Conservation (phyloP, 2,113 vertebrate species). For the Cynopterus brachyotis region DNA sequence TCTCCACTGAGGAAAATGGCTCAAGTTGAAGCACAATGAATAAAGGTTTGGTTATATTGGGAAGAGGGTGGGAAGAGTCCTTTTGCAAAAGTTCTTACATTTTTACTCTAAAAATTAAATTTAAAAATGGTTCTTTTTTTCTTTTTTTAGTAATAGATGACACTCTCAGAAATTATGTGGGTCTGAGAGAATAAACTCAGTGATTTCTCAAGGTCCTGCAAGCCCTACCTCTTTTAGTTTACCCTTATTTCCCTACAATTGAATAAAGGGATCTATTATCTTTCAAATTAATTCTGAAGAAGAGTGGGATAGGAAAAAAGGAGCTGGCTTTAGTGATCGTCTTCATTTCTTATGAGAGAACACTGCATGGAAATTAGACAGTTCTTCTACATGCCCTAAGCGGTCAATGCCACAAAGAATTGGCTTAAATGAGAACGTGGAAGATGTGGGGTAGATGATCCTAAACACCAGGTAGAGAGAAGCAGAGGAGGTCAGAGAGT, state of each 20-base stretch:
- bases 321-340: background rate
- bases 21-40: background rate
- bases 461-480: background rate
- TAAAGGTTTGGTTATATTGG: background rate
- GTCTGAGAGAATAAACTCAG: background rate
- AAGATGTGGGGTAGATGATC: background rate
- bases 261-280: background rate
- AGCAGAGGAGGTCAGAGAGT: background rate
- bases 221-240: background rate
- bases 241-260: conserved; percentile 6
- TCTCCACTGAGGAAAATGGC: background rate
- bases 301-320: background rate
- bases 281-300: conserved; percentile 36
- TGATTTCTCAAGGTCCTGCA: background rate
- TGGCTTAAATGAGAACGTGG: conserved; percentile 7
- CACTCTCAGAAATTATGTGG: background rate
- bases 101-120: conserved; percentile 1
- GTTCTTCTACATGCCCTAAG: conserved; percentile 25
- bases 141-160: background rate
- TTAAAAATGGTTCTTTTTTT: background rate
- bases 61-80: background rate
- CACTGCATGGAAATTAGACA: conserved; percentile 36
- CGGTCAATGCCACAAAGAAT: background rate
- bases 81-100: background rate
- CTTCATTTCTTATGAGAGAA: conserved; percentile 58